phyloP scores from a whole-genome alignment of 2,113 vertebrate species.

The Ictalurus furcatus region DNA sequence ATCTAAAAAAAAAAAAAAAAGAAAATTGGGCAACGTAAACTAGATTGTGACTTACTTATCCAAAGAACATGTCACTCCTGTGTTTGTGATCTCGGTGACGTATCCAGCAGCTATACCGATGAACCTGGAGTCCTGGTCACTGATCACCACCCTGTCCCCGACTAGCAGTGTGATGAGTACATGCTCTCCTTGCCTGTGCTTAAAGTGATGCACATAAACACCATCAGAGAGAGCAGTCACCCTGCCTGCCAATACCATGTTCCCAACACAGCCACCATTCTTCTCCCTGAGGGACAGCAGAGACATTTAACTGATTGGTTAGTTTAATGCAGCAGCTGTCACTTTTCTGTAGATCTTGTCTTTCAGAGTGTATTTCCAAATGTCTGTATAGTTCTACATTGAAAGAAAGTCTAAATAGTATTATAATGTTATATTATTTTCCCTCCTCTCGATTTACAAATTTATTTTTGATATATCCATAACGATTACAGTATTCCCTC shows the following conservation, averaged over 20 bases:
- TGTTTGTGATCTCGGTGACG: constrained; percentile 74
- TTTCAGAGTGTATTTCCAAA: background rate
- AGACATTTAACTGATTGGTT: background rate
- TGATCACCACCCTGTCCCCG: constrained; percentile 87
- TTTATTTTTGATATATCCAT: background rate
- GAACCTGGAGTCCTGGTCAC: constrained; percentile 83
- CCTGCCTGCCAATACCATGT: constrained; percentile 70
- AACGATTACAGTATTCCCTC: background rate
- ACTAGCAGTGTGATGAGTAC: constrained; percentile 72
- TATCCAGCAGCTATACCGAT: constrained; percentile 86
- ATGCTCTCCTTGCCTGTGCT: constrained; percentile 60
- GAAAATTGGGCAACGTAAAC: background rate
- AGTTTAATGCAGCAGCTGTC: background rate
- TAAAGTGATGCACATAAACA: constrained; percentile 82
- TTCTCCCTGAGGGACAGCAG: constrained; percentile 77
- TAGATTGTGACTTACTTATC: constrained; percentile 78
- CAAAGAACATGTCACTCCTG: constrained; percentile 80
- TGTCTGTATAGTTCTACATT: background rate
- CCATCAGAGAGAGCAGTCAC: constrained; percentile 74
- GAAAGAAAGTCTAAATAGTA: background rate
- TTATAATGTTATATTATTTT: background rate
- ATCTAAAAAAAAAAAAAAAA: background rate
- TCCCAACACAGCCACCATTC: constrained; percentile 83
- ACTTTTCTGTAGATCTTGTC: background rate
- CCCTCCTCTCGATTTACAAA: background rate